A percentile compares a stretch with the other conserved stretches of the same genome.
phyloP scores from a whole-genome alignment of 37 sponge, comb jelly and placozoan genomes.

The Hormiphora californensis region DNA sequence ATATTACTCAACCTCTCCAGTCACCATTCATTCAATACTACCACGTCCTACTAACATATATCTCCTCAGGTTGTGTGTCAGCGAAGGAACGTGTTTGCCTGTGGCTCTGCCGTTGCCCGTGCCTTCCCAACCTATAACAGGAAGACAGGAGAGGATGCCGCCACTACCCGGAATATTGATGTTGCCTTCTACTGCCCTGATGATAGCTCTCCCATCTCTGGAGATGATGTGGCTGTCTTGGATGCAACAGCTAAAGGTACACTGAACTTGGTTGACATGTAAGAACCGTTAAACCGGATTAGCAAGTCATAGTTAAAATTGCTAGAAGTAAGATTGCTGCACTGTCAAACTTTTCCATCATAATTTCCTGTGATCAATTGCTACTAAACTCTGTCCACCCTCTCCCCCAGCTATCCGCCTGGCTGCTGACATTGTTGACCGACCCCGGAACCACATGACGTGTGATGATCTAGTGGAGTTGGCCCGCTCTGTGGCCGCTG shows the following conservation, averaged over 20 bases:
- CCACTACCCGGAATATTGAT: background rate
- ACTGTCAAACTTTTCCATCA: background rate
- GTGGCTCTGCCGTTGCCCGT: constrained; percentile 73
- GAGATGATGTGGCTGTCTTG: background rate
- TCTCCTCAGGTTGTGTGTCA: constrained; percentile 77
- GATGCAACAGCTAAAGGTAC: background rate
- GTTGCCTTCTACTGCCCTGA: constrained; percentile 34
- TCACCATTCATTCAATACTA: background rate
- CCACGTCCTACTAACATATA: too few relatives aligned
- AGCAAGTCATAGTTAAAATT: too few relatives aligned
- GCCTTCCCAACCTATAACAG: constrained; percentile 72
- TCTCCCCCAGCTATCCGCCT: constrained; percentile 65
- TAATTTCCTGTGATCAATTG: background rate
- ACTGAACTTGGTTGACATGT: background rate
- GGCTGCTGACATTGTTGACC: constrained; percentile 78
- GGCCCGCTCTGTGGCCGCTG: background rate
- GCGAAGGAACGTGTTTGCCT: constrained; percentile 65
- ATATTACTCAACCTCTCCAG: background rate
- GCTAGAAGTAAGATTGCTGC: too few relatives aligned
- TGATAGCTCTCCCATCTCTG: background rate
- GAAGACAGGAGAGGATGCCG: constrained; percentile 49
- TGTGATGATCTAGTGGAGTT: constrained; percentile 75
- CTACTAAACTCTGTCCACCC: background rate
- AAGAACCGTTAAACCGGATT: too few relatives aligned
- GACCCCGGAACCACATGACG: constrained; percentile 85